A percentile compares a stretch with the other conserved stretches of the same genome.
phyloP scores from a whole-genome alignment of 2,888 invertebrate genomes.

The Morinoia aosen region DNA sequence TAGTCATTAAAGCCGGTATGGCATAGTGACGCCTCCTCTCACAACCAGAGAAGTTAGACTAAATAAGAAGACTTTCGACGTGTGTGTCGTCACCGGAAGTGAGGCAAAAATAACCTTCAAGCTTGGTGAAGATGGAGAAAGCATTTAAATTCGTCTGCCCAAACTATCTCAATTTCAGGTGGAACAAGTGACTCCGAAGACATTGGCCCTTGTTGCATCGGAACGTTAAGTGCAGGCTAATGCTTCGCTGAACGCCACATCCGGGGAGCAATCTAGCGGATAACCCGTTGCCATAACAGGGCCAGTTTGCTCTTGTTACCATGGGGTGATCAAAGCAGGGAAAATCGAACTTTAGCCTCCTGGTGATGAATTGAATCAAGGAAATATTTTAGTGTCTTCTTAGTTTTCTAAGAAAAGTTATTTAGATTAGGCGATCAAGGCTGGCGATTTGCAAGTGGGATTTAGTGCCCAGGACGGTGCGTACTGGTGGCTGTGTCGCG shows the following conservation, averaged over 20 bases:
- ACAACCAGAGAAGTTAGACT: neutral
- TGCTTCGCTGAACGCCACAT: neutral
- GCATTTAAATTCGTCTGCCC: neutral
- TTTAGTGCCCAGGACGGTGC: neutral
- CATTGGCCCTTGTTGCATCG: neutral
- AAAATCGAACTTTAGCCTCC: neutral
- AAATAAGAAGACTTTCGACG: neutral
- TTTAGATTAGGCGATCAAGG: neutral
- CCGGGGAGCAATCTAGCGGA: neutral
- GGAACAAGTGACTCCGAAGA: neutral
- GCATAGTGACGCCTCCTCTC: neutral
- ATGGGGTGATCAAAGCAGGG: neutral
- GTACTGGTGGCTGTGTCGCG: constrained; percentile 12
- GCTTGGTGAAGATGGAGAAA: neutral
- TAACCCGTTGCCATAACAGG: neutral
- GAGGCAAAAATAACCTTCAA: neutral
- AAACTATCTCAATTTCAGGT: neutral
- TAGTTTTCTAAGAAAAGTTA: neutral
- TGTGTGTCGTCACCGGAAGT: neutral
- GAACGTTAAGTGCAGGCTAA: neutral
- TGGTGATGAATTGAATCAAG: neutral
- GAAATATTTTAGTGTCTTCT: neutral
- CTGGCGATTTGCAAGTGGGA: neutral
- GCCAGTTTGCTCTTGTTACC: neutral
- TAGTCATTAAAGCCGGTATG: neutral